These are phyloP conservation scores for Dermolepida albohirtum DNA, from an alignment of 2,888 invertebrate genomes.

Conservation along the genomic window DNA sequence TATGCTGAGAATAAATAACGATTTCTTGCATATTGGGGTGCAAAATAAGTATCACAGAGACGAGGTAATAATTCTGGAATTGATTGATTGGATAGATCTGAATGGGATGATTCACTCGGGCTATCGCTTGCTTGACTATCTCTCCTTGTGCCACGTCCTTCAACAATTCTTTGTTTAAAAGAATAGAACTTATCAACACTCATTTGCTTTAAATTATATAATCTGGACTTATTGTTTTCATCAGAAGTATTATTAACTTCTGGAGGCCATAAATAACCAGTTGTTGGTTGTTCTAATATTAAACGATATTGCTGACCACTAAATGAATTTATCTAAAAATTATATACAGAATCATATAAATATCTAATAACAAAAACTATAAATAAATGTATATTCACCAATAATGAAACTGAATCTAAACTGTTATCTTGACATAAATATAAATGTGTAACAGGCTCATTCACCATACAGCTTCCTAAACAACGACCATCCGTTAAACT, in stretches of 20 bases:
- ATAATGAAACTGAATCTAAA: constrained; percentile 69
- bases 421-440: constrained; percentile 81
- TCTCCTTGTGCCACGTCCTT: constrained; percentile 62
- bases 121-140: constrained; percentile 61
- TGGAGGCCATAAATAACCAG: constrained; percentile 77
- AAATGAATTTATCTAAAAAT: constrained; percentile 59
- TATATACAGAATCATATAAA: constrained; percentile 38
- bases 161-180: constrained; percentile 73
- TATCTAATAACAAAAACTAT: constrained; percentile 46
- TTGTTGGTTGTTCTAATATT: constrained; percentile 81
- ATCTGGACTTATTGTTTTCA: constrained; percentile 67
- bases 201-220: constrained; percentile 75
- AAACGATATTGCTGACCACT: constrained; percentile 85
- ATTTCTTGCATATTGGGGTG: constrained; percentile 70
- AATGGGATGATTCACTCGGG: constrained; percentile 59
- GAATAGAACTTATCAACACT: constrained; percentile 77
- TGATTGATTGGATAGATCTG: constrained; percentile 50
- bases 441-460: constrained; percentile 72
- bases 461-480: constrained; percentile 75
- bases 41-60: constrained; percentile 68
- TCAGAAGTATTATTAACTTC: constrained; percentile 60
- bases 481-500: constrained; percentile 78
- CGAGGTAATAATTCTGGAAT: constrained; percentile 63
- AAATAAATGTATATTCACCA: constrained; percentile 74
- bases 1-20: constrained; percentile 72